Base-by-base conservation (phyloP, 2,113 vertebrate genomes). In the Lathamus discolor region DNA sequence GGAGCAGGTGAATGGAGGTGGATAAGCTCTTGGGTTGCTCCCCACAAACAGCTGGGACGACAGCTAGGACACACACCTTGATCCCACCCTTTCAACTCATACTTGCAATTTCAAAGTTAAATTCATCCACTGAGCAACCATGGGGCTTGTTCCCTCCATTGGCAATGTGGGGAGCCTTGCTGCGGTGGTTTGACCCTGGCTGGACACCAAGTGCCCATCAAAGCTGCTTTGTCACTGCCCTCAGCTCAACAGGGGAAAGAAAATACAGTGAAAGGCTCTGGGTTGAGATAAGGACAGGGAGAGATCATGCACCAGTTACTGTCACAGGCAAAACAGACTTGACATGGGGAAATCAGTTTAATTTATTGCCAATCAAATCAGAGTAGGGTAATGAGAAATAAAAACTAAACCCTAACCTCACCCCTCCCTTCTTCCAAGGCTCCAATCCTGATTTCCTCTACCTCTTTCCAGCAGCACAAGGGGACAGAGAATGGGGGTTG, bases 21-120 rank as follows among this genome's bases (percentile, higher is more conserved):
- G 43, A 49, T 39, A 44, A 70, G 17, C 22, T 67, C 37, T 43
- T 33, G 46, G 23, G 51, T 84, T 2, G 2, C 33, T 31, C 17
- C n/a, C 27, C 23, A 59, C 0, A 0, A 79, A 35, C 17, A 77
- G 4, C 7, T 3, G 15, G 51, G 39, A n/a, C 1, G 4, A 64
- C 5, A 67, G 27, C 20, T 57, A 76, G 76, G 51, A 72, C 1
- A 2, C 41, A 27, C 1, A 0, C 46, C 39, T 90, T 4, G 2
- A 29, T 28, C 64, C 92, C 46, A 76, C 1, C 1, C 24, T 83
- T 57, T 61, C 12, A 83, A 54, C 29, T 64, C n/a, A 74, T 8
- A 10, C 18, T 57, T 24, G 2, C 9, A 67, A 89, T 66, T 81
- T 43, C 4, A 2, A 70, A 88, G 54, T 35, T 44, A 41, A 92